Base-by-base conservation (phyloP, 2,888 invertebrate species). In the Dexiosoma caninum region DNA sequence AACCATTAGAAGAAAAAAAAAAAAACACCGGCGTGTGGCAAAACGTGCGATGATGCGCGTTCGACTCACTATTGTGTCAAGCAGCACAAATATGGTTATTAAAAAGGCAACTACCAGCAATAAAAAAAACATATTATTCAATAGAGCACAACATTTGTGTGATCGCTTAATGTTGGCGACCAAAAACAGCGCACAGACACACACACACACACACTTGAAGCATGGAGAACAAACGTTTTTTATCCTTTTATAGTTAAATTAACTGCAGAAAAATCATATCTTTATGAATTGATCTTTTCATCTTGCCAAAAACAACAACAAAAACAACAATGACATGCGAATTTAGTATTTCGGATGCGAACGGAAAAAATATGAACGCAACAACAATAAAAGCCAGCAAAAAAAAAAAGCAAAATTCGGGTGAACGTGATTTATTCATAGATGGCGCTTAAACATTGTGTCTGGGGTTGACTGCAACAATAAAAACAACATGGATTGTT, bases 181-280 rank as follows among this genome's bases (percentile, higher is more conserved):
- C 12, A 19, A 35, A 59, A 59, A 37, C 23, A 19, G n/a, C 57
- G n/a, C 27, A 46, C 21, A 35, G 0, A 19, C 14, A 10, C 12
- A n/a, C 35, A 51, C 27, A 51, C 23, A 23, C 35, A 16, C 40
- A 67, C 12, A 69, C 57, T 10, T 42, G 23, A n/a, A 8, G 30
- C 46, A 30, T 42, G 40, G 10, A 51, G 46, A 21, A 46, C 37
- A 59, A 66, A 46, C 21, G 59, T 42, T 12, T n/a, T 75, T 75
- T 78, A 78, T 83, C 83, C 83, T 83, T 83, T 83, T 83, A 81
- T 83, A 83, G 83, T 69, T 78, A 83, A 83, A 82, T 82, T 80
- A 81, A 82, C 80, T 78, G 75, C 74, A 55, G 66, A 69, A 67
- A 57, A n/a, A 72, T 71, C 69, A 75, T 72, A 81, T 81, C 77